Base-by-base conservation (phyloP, 2,113 vertebrate genomes). In the Carlito syrichta region DNA sequence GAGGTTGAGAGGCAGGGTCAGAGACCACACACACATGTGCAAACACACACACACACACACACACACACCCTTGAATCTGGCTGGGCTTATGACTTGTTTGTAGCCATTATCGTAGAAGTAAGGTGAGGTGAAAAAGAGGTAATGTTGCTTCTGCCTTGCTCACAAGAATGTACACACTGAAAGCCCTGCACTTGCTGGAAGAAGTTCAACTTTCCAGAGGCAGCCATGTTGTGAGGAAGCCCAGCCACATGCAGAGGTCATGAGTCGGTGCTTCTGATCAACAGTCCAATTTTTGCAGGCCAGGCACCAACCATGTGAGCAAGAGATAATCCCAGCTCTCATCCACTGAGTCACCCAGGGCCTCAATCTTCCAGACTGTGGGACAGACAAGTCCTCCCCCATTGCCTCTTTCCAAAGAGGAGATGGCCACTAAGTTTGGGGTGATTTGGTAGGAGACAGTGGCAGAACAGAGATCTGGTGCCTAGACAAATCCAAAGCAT, bases 361-460 rank as follows among this genome's bases (percentile, higher is more conserved):
- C 16, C 62, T 69, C 43, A 13, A 56, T 8, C 60, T 14, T 52
- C 60, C 3, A 19, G 68, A 14, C 54, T 35, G 3, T 20, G 54
- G 63, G 60, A 20, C 40, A 50, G 52, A 58, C 32, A 13, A 27
- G 54, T 27, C 19, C 9, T n/a, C 19, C 12, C 12, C 20, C 10
- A 43, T 54, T 10, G 66, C 25, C 38, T 74, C 43, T 27, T 88
- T 43, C 54, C 43, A 7, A 40, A 62, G 56, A 43, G 19, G 8
- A 3, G 20, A 5, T 11, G 25, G 22, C 6, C 20, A 30, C 22
- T 43, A 2, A 22, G 54, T 22, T 22, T 8, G 0, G 27, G 74
- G 27, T 45, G 5, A 27, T 43, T n/a, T 5, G 0, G 43, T 27
- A 35, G n/a, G n/a, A n/a, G 3, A 1, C 0, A 22, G 10, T 43